Percentiles rank a stretch among this genome's conserved stretches.
phyloP scores from a whole-genome alignment of 2,113 vertebrate species.

The Malurus melanocephalus region DNA sequence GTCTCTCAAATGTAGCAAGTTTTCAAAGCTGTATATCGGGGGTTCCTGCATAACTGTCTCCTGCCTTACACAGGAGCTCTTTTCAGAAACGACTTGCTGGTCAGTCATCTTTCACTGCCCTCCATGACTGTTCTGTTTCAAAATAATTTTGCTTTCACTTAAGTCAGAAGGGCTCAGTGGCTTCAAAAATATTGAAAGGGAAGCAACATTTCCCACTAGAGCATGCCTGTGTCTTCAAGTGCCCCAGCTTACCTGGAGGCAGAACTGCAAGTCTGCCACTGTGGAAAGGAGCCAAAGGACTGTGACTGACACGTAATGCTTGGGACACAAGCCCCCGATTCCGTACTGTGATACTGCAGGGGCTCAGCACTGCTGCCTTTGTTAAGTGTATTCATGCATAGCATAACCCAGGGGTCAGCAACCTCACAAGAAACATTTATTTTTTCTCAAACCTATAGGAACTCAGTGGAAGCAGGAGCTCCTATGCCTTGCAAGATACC shows the following conservation, averaged over 20 bases:
- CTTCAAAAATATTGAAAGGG: neutral
- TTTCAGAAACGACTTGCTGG: neutral
- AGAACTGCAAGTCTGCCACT: neutral
- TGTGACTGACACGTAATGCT: neutral
- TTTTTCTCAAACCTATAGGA: neutral
- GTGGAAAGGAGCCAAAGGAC: neutral
- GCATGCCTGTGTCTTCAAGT: neutral
- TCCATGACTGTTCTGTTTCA: neutral
- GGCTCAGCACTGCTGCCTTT: neutral
- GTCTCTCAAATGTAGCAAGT: neutral
- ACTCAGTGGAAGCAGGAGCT: neutral
- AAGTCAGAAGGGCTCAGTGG: neutral
- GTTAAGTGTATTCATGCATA: constrained; percentile 12
- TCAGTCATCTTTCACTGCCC: neutral
- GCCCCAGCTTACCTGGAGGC: fast-evolving
- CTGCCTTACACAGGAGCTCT: neutral
- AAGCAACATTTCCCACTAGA: neutral
- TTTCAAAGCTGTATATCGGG: neutral
- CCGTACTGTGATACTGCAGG: neutral
- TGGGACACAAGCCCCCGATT: neutral
- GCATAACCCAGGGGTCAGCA: constrained; percentile 44
- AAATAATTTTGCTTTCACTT: neutral
- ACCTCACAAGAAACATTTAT: neutral
- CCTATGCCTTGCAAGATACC: neutral
- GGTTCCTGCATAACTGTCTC: neutral